Conservation (phyloP, 2,888 invertebrate species). For the Sesamia inferens region DNA sequence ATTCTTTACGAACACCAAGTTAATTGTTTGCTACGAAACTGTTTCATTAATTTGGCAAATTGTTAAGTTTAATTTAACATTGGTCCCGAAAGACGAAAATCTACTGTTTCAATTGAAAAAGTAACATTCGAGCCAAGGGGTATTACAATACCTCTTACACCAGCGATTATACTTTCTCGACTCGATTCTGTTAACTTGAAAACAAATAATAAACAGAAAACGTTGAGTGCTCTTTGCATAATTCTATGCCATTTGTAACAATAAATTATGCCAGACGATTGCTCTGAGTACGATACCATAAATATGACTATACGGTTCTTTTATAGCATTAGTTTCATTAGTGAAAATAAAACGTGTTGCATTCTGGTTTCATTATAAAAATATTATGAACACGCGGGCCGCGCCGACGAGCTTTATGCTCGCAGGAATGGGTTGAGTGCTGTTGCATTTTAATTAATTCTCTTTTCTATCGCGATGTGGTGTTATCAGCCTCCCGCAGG, state of each 20-base stretch:
- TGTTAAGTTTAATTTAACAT: slow-evolving; percentile 75
- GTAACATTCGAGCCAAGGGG: slow-evolving; percentile 21
- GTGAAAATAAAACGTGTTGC: slow-evolving; percentile 66
- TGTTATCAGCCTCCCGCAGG: slow-evolving; percentile 86
- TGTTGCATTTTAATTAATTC: slow-evolving; percentile 90
- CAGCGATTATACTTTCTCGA: slow-evolving; percentile 29
- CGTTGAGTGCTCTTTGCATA: slow-evolving; percentile 44
- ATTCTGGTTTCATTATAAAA: slow-evolving; percentile 74
- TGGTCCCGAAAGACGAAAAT: slow-evolving; percentile 73
- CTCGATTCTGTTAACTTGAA: slow-evolving; percentile 33
- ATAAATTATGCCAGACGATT: slow-evolving; percentile 56
- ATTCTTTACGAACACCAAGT: slow-evolving; percentile 66
- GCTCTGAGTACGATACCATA: slow-evolving; percentile 47
- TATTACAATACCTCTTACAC: slow-evolving; percentile 34
- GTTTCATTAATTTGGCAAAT: slow-evolving; percentile 81
- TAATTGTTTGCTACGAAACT: slow-evolving; percentile 67
- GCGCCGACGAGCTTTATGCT: slow-evolving; percentile 77
- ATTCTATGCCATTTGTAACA: slow-evolving; percentile 49
- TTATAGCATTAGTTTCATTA: slow-evolving; percentile 63
- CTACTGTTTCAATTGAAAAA: slow-evolving; percentile 70
- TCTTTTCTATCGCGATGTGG: slow-evolving; percentile 88
- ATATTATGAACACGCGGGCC: slow-evolving; percentile 70
- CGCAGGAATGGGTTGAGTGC: slow-evolving; percentile 85
- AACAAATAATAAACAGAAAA: slow-evolving; percentile 44
- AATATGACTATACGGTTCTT: slow-evolving; percentile 50